Base-by-base conservation (phyloP, 2,888 invertebrate genomes). In the Trichopria drosophilae region DNA sequence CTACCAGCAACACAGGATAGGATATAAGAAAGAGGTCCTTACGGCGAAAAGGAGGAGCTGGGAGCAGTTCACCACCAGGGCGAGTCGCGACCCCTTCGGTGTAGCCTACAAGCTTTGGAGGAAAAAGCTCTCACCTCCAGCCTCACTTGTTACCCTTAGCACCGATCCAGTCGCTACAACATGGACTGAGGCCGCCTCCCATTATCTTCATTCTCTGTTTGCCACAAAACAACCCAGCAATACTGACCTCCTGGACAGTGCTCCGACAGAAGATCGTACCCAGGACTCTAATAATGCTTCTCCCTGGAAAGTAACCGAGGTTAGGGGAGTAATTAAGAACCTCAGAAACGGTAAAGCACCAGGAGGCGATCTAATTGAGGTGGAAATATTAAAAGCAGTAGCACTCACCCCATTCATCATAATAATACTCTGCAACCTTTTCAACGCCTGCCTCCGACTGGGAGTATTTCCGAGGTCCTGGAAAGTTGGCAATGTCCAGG, bases 401-500 rank as follows among this genome's bases (percentile, higher is more conserved):
- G 6, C 6, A 4, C 4, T 12, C 3, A 28, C 28, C 16, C 31
- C 10, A 13, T 6, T 32, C 1, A 19, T 51, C 4, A 1, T 4
- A 1, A 24, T 9, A 6, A 36, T 28, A 9, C 1, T 52, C 6
- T 12, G 28, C 1, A 9, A 10, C 1, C 26, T 51, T 0, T 51
- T 20, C 7, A 55, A 49, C n/a, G 12, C 5, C 0, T 51, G 55
- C 4, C 37, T 51, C 4, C 10, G 24, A 4, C 26, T n/a, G 6
- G 34, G 47, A 0, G n/a, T 40, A 3, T 57, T 52, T 6, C 54
- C 54, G 1, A 20, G 19, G 0, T 6, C 15, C 10, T 51, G 51
- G 57, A 57, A 57, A 10, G 28, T 3, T 6, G 42, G 44, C 0
- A 26, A 35, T 12, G 15, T 53, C 0, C 34, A 41, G 7, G 37